phyloP scores from a whole-genome alignment of 2,888 invertebrate species.

The Acrobasis consociella region DNA sequence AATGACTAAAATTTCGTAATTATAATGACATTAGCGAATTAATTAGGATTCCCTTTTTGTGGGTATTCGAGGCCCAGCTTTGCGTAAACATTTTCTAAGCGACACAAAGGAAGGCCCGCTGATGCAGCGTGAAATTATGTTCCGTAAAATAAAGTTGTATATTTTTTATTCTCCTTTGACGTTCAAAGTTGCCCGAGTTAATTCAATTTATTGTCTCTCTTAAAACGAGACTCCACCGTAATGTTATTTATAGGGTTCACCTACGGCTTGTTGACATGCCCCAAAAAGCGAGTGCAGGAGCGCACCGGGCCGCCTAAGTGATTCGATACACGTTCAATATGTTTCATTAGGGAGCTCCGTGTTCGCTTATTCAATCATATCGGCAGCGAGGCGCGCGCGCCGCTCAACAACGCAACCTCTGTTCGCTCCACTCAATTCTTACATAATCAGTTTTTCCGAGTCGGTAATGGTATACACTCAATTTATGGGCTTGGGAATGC shows the following conservation, averaged over 20 bases:
- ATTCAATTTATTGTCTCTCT: constrained; percentile 80
- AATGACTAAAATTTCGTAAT: constrained; percentile 63
- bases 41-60: constrained; percentile 64
- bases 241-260: constrained; percentile 77
- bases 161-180: constrained; percentile 72
- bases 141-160: constrained; percentile 66
- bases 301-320: constrained; percentile 75
- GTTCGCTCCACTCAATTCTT: constrained; percentile 62
- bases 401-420: constrained; percentile 52
- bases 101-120: constrained; percentile 59
- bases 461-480: constrained; percentile 66
- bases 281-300: constrained; percentile 74
- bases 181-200: constrained; percentile 72
- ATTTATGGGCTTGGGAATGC: constrained; percentile 50
- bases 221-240: constrained; percentile 74
- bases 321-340: constrained; percentile 82
- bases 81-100: constrained; percentile 68
- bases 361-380: constrained; percentile 80
- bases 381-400: constrained; percentile 60
- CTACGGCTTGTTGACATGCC: constrained; percentile 72
- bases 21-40: constrained; percentile 72
- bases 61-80: constrained; percentile 57
- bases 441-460: constrained; percentile 74
- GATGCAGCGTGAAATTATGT: constrained; percentile 72
- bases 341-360: constrained; percentile 78